Conservation (phyloP, 2,113 vertebrate genomes). For the Siphamia tubifer region DNA sequence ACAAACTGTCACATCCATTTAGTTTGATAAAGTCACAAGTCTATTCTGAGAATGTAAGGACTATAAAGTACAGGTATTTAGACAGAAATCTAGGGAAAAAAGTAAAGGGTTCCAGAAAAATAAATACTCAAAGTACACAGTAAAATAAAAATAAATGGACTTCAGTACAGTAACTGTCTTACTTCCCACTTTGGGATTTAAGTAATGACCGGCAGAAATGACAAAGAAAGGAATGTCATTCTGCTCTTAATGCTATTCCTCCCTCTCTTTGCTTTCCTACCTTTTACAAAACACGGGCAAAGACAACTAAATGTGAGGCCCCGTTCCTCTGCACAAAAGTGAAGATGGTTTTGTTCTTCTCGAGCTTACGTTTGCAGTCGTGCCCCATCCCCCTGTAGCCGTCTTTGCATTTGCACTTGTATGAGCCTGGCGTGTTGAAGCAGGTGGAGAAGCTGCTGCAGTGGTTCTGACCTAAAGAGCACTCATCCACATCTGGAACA, state of each 20-base stretch:
- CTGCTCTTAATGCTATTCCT: slow-evolving; percentile 17
- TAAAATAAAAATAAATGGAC: no score
- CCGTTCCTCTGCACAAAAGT: background rate
- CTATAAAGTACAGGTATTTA: no score
- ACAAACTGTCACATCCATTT: no score
- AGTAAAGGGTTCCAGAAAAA: no score
- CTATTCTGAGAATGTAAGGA: no score
- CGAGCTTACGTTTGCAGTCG: slow-evolving; percentile 88
- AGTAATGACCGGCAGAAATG: no score
- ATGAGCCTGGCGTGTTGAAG: slow-evolving; percentile 92
- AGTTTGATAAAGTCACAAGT: no score
- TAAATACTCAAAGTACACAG: no score
- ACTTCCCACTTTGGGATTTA: no score
- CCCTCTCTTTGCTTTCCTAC: slow-evolving; percentile 6
- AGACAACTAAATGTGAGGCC: slow-evolving; percentile 42
- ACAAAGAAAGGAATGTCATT: slow-evolving; percentile 57
- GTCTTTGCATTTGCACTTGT: slow-evolving; percentile 93
- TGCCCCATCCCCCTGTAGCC: slow-evolving; percentile 88
- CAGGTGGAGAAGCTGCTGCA: slow-evolving; percentile 87
- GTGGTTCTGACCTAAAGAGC: slow-evolving; percentile 83
- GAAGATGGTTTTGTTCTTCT: slow-evolving; percentile 41
- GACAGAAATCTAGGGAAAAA: no score
- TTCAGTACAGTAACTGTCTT: no score
- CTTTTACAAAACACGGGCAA: slow-evolving; percentile 18
- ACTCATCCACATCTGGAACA: slow-evolving; percentile 92